A percentile compares a stretch with the other conserved stretches of the same genome.
phyloP scores from a whole-genome alignment of 1,140 invertebrate species.

The Ips nitidus region DNA sequence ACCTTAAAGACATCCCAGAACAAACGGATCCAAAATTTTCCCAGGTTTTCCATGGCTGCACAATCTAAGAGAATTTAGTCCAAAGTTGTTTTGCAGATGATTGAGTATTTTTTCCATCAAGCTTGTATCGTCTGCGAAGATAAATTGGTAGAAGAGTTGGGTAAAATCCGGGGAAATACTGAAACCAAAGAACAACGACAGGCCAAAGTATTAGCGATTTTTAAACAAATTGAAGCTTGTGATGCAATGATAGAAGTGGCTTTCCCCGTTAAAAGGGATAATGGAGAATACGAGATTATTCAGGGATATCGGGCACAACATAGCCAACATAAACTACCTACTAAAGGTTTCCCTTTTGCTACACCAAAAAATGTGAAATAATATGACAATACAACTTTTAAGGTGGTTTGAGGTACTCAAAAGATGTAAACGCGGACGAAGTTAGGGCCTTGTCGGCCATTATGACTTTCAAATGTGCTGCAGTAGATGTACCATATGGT shows the following conservation, averaged over 20 bases:
- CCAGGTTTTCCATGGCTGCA: neutral
- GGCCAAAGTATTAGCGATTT: constrained; percentile 88
- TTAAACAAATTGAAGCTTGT: constrained; percentile 91
- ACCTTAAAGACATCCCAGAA: constrained; percentile 5
- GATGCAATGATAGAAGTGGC: constrained; percentile 93
- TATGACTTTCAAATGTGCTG: constrained; percentile 98
- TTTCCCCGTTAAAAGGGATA: constrained; percentile 93
- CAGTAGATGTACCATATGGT: constrained; percentile 95
- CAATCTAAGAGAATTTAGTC: too few relatives aligned
- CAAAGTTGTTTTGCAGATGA: constrained; percentile 65
- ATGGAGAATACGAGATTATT: constrained; percentile 96
- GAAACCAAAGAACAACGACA: constrained; percentile 81
- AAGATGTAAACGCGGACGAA: constrained; percentile 87
- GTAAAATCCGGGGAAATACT: constrained; percentile 74
- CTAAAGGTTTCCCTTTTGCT: constrained; percentile 75
- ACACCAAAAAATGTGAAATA: neutral
- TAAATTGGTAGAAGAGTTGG: constrained; percentile 80
- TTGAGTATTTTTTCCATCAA: constrained; percentile 92
- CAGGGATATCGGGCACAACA: constrained; percentile 96
- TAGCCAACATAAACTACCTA: constrained; percentile 93
- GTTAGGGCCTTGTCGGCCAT: constrained; percentile 95
- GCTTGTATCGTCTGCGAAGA: constrained; percentile 89
- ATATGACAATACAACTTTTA: too few relatives aligned
- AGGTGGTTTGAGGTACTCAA: constrained; percentile 93
- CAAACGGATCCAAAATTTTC: constrained; percentile 10